Percentiles rank a stretch among this genome's conserved stretches.
Conservation (phyloP, 2,888 invertebrate species). For the Eurois occulta region DNA sequence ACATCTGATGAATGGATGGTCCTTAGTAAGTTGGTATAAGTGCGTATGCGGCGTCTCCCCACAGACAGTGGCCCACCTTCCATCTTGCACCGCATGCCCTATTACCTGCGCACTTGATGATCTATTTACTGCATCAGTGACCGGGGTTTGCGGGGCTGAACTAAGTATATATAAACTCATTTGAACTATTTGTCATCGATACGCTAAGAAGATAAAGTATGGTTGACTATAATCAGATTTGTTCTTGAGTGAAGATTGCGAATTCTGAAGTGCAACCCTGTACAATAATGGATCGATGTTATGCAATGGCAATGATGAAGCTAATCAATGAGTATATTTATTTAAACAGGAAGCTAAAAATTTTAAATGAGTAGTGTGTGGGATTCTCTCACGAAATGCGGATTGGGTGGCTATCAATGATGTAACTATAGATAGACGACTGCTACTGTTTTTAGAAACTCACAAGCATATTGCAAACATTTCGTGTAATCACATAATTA, state of each 20-base stretch:
- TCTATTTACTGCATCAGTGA: too few species aligned
- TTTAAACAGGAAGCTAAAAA: neutral
- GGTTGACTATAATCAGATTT: too few species aligned
- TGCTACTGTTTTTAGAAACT: conserved; percentile 17
- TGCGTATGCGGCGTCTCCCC: too few species aligned
- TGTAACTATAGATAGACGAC: too few species aligned
- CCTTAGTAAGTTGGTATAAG: neutral
- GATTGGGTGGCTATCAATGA: neutral
- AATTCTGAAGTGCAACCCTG: neutral
- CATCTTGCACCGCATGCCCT: too few species aligned
- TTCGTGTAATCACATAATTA: conserved; percentile 23
- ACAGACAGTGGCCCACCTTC: too few species aligned
- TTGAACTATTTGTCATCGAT: too few species aligned
- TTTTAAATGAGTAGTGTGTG: neutral
- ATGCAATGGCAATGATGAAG: neutral
- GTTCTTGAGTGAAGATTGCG: neutral
- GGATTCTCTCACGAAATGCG: neutral
- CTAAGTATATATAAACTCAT: too few species aligned
- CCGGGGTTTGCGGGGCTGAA: too few species aligned
- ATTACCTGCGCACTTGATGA: too few species aligned
- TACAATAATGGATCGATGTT: neutral
- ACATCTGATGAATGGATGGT: neutral
- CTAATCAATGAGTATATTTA: neutral
- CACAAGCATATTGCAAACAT: conserved; percentile 32
- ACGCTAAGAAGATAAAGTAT: too few species aligned